Conservation (phyloP, 2,797 vertebrate genomes). For the Merluccius polli region DNA sequence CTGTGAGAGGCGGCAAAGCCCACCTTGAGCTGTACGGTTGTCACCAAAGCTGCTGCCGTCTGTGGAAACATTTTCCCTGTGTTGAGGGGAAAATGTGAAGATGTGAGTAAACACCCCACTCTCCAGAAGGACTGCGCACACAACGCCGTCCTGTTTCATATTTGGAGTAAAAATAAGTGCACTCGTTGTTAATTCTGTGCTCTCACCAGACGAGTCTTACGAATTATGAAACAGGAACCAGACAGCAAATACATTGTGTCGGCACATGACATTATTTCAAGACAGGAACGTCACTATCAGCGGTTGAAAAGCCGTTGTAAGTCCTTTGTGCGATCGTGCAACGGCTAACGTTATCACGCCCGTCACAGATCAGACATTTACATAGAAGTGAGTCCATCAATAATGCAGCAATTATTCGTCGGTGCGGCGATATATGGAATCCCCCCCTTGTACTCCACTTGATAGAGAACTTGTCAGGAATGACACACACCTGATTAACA, state of each 20-base stretch:
- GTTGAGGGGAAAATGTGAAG: background rate
- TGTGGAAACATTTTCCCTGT: slow-evolving; percentile 28
- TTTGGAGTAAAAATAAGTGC: slow-evolving; percentile 17
- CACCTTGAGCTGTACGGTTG: slow-evolving; percentile 45
- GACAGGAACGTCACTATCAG: slow-evolving; percentile 35
- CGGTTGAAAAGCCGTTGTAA: slow-evolving; percentile 32
- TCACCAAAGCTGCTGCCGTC: slow-evolving; percentile 43
- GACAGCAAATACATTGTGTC: slow-evolving; percentile 42
- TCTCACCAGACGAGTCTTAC: slow-evolving; percentile 12
- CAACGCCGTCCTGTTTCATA: too few species aligned
- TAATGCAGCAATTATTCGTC: slow-evolving; percentile 48
- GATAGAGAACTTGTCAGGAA: slow-evolving; percentile 52
- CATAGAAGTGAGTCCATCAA: slow-evolving; percentile 49
- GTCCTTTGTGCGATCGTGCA: slow-evolving; percentile 22
- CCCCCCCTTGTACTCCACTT: slow-evolving; percentile 45
- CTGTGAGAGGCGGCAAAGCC: slow-evolving; percentile 19
- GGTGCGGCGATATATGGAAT: slow-evolving; percentile 42
- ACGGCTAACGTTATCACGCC: slow-evolving; percentile 35
- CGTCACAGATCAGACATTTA: slow-evolving; percentile 39
- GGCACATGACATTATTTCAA: slow-evolving; percentile 44
- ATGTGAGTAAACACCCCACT: too few species aligned
- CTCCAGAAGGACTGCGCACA: too few species aligned
- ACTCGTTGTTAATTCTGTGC: slow-evolving; percentile 20
- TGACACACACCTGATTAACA: slow-evolving; percentile 56
- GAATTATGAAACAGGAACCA: slow-evolving; percentile 21